Percentiles rank a stretch among this genome's conserved stretches.
phyloP scores from a whole-genome alignment of 2,797 vertebrate species.

The Coracias cyanogaster region DNA sequence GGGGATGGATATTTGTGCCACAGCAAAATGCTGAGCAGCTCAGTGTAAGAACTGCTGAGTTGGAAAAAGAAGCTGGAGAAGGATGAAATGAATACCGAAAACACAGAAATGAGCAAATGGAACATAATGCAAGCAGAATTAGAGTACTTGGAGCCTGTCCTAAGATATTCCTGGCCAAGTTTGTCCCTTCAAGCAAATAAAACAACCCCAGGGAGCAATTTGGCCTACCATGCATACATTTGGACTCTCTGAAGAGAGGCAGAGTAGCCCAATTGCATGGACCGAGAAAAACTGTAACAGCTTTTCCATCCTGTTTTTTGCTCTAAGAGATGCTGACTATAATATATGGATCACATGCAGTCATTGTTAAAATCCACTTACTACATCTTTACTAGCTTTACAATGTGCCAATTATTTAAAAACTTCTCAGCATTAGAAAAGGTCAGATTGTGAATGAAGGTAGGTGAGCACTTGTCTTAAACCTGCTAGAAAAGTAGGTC shows the following conservation, averaged over 20 bases:
- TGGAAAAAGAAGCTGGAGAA: slow-evolving; percentile 51
- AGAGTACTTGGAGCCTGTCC: slow-evolving; percentile 49
- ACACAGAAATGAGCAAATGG: slow-evolving; percentile 42
- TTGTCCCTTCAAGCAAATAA: slow-evolving; percentile 58
- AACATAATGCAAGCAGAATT: slow-evolving; percentile 42
- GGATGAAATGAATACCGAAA: slow-evolving; percentile 56
- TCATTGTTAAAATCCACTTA: not conserved
- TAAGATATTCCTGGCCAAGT: slow-evolving; percentile 45
- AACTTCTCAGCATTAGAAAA: not conserved
- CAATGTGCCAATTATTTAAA: not conserved
- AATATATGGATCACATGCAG: not conserved
- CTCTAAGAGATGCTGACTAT: not conserved
- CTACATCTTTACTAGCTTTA: not conserved
- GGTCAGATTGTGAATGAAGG: not conserved
- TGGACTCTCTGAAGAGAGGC: slow-evolving; percentile 35
- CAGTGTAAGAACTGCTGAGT: slow-evolving; percentile 45
- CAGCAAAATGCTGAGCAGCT: slow-evolving; percentile 42
- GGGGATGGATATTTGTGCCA: not conserved
- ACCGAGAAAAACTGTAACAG: not conserved
- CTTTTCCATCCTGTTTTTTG: not conserved
- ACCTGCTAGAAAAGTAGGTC: not conserved
- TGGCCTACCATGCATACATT: slow-evolving; percentile 7
- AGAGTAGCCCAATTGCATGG: slow-evolving; percentile 31
- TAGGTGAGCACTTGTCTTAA: not conserved
- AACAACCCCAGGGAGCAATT: slow-evolving; percentile 15